These are phyloP conservation scores for Formica aserva DNA, from an alignment of 2,888 invertebrate genomes.

Conservation along the genomic window DNA sequence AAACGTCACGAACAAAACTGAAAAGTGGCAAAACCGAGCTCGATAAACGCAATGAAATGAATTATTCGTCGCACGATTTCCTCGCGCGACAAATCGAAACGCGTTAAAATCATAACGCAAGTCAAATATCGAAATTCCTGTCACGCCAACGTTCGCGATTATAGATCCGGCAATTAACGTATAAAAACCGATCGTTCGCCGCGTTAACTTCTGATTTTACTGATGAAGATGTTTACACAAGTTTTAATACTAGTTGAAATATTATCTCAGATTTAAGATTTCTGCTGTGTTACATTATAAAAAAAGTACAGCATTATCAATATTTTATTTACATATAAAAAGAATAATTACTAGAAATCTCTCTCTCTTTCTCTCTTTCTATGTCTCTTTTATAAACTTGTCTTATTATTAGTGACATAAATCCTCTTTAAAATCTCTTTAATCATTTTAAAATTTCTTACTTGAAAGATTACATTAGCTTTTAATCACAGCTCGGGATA, in stretches of 20 bases:
- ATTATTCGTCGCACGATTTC: conserved; percentile 47
- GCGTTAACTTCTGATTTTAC: conserved; percentile 36
- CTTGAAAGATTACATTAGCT: conserved; percentile 11
- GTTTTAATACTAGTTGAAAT: neutral
- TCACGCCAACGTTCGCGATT: conserved; percentile 33
- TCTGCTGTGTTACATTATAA: neutral
- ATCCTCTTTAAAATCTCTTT: conserved; percentile 8
- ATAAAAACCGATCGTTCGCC: conserved; percentile 31
- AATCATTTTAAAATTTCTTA: conserved; percentile 17
- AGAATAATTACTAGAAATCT: conserved; percentile 2
- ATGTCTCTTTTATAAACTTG: neutral
- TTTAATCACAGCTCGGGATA: conserved; percentile 1
- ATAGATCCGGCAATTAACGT: conserved; percentile 35
- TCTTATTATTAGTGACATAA: conserved; percentile 3
- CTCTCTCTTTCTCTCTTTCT: neutral
- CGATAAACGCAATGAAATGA: conserved; percentile 31
- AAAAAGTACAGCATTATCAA: neutral
- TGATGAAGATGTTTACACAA: neutral
- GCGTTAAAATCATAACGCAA: conserved; percentile 41
- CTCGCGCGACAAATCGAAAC: conserved; percentile 36
- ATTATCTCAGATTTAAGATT: neutral
- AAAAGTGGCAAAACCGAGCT: conserved; percentile 33
- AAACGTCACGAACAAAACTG: conserved; percentile 44
- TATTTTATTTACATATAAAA: conserved; percentile 23
- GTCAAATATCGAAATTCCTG: conserved; percentile 36